phyloP scores from a whole-genome alignment of 2,888 invertebrate genomes.

The Melipona beecheii region DNA sequence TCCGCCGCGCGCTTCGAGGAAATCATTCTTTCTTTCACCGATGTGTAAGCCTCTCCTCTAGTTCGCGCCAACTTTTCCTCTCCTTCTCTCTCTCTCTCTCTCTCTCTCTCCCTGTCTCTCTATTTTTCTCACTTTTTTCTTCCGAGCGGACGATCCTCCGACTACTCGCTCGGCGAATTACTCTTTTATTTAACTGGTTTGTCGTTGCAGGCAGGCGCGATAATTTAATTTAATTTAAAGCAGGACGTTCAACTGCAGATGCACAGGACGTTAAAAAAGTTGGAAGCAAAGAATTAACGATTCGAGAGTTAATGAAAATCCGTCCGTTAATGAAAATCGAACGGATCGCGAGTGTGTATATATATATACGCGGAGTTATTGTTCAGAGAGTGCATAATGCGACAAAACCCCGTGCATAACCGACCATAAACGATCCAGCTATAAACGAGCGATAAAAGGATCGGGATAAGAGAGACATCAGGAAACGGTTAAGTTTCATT shows the following conservation, averaged over 20 bases:
- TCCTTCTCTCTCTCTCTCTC: not conserved
- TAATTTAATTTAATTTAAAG: conserved; percentile 1
- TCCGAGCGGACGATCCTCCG: not conserved
- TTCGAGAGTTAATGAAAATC: not conserved
- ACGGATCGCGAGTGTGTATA: too few relatives aligned
- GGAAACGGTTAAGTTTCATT: not conserved
- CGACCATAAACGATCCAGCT: not conserved
- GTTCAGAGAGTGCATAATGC: too few relatives aligned
- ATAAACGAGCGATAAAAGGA: not conserved
- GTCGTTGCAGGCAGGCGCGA: not conserved
- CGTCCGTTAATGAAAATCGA: not conserved
- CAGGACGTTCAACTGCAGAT: not conserved
- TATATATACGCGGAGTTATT: too few relatives aligned
- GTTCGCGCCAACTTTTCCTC: conserved; percentile 4
- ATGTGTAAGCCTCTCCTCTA: not conserved
- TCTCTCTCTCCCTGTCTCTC: not conserved
- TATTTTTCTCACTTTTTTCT: not conserved
- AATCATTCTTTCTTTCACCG: conserved; percentile 26
- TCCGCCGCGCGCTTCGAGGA: not conserved
- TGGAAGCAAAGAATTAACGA: not conserved
- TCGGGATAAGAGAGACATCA: not conserved
- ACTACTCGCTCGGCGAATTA: not conserved
- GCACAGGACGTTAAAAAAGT: not conserved
- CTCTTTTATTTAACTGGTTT: conserved; percentile 23
- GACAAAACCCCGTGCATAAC: not conserved